Conservation (phyloP, 2,113 vertebrate species). For the Myodes glareolus region DNA sequence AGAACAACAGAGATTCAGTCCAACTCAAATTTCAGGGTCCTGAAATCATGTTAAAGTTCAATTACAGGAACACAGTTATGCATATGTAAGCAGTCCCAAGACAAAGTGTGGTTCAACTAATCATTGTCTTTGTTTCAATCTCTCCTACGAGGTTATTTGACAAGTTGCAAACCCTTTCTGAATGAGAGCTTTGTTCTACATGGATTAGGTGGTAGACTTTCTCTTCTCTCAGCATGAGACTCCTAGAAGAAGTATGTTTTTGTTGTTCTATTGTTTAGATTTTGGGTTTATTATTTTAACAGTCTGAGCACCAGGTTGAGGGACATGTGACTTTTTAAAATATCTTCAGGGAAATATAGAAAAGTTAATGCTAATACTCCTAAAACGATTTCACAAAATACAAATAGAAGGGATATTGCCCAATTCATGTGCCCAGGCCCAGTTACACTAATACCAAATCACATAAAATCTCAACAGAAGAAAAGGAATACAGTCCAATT, state of each 20-base stretch:
- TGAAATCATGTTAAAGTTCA: not conserved
- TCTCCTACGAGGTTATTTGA: not conserved
- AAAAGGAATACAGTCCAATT: not conserved
- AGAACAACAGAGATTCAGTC: not conserved
- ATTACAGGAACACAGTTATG: too few species aligned
- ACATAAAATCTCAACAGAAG: not conserved
- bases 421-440: not conserved
- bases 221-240: not conserved
- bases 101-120: too few species aligned
- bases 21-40: not conserved
- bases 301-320: not conserved
- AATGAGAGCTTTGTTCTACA: not conserved
- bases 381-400: not conserved
- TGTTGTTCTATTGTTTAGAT: not conserved
- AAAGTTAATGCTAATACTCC: not conserved
- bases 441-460: not conserved
- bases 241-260: not conserved
- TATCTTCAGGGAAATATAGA: not conserved
- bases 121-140: not conserved
- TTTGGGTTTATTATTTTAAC: not conserved
- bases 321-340: not conserved
- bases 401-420: not conserved
- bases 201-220: not conserved
- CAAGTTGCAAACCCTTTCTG: not conserved
- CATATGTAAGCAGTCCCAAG: not conserved